Base-by-base conservation (phyloP, 2,113 vertebrate genomes). In the Pelobates fuscus region DNA sequence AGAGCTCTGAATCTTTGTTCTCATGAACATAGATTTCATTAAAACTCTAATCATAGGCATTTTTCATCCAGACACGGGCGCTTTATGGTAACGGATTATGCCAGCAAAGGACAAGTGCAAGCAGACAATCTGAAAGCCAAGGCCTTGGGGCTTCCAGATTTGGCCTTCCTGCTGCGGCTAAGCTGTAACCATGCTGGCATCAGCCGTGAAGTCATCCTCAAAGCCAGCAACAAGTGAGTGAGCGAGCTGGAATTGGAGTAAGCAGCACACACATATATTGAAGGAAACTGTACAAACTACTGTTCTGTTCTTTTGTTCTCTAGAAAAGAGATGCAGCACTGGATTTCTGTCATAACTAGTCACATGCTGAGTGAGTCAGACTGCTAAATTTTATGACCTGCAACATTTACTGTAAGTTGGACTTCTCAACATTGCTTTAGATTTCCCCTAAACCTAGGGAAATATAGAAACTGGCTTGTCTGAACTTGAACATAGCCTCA, bases 11-110 rank as follows among this genome's bases (percentile, higher is more conserved):
- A n/a, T n/a, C n/a, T n/a, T n/a, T n/a, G n/a, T n/a, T n/a, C n/a
- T n/a, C n/a, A n/a, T n/a, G n/a, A n/a, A n/a, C n/a, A n/a, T n/a
- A n/a, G n/a, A n/a, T n/a, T n/a, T n/a, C n/a, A n/a, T n/a, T n/a
- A n/a, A n/a, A n/a, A n/a, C n/a, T n/a, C n/a, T n/a, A n/a, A n/a
- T n/a, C n/a, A n/a, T n/a, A n/a, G n/a, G n/a, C n/a, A n/a, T n/a
- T 10, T n/a, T 24, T 43, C 41, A 15, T 1, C 1, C 37, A 92
- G 92, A 67, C 83, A 86, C 20, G 78, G 83, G 18, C 71, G 73
- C 25, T 94, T 91, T 78, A 71, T 49, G 1, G 91, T 93, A 24
- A 30, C 81, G 52, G 89, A 92, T 72, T 84, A 92, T 2, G 82
- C 89, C 5, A n/a, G 26, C 68, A 87, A 87, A 7, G 46, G 25